Percentiles rank a stretch among this genome's conserved stretches.
These are phyloP conservation scores for Apis cerana DNA, from an alignment of 1,140 invertebrate species.

Conservation along the genomic window DNA sequence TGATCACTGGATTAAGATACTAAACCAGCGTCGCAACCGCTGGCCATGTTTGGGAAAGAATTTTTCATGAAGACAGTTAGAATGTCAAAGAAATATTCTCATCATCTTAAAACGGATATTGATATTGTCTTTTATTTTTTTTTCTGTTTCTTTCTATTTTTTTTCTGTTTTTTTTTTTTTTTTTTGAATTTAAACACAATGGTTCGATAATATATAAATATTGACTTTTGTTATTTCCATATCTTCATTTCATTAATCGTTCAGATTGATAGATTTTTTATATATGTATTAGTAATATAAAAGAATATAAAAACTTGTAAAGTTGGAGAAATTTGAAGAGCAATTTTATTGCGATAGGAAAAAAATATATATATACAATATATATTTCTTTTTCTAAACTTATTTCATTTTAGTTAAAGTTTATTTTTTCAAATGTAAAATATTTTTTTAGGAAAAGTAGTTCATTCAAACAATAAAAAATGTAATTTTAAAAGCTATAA, in stretches of 20 bases:
- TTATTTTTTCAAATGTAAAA: too few relatives aligned
- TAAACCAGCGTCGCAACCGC: not conserved
- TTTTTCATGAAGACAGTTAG: constrained; percentile 12
- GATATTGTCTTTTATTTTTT: not conserved
- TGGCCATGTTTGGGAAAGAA: constrained; percentile 65
- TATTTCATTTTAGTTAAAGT: too few relatives aligned
- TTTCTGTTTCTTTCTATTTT: not conserved
- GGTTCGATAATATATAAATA: constrained; percentile 26
- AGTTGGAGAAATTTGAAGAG: constrained; percentile 5
- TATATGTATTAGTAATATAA: too few relatives aligned
- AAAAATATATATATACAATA: too few relatives aligned
- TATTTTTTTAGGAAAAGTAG: too few relatives aligned
- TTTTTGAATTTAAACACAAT: not conserved
- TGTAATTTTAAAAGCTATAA: too few relatives aligned
- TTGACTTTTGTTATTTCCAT: too few relatives aligned
- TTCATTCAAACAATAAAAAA: too few relatives aligned
- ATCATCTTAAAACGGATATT: constrained; percentile 51
- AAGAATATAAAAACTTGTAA: not conserved
- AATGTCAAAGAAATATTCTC: not conserved
- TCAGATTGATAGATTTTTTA: not conserved
- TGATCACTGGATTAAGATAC: constrained; percentile 64
- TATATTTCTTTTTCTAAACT: too few relatives aligned
- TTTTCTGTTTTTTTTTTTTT: not conserved
- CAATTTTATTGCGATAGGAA: too few relatives aligned
- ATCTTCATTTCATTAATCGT: not conserved